phyloP scores from a whole-genome alignment of 2,113 vertebrate species.

The Hemichromis elongatus region DNA sequence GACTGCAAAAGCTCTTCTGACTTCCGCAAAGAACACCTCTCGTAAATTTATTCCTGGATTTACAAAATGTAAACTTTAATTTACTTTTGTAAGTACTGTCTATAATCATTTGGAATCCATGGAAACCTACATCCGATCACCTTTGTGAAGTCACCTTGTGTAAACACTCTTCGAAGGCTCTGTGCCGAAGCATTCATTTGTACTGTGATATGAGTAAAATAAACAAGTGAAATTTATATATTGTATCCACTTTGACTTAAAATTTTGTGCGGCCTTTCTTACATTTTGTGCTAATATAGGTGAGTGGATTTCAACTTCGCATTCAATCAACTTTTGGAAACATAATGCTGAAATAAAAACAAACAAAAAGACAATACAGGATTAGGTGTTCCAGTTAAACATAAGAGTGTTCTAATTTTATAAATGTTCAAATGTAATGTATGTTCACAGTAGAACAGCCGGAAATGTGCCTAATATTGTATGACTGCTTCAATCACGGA shows the following conservation, averaged over 20 bases:
- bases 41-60: neutral
- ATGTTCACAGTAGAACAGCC: neutral
- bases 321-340: fast-evolving
- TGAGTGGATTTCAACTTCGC: neutral
- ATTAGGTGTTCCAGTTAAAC: neutral
- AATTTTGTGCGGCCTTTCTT: neutral
- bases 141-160: neutral
- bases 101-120: fast-evolving
- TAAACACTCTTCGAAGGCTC: neutral
- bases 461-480: conserved; percentile 8
- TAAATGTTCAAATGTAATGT: neutral
- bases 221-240: neutral
- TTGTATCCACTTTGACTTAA: neutral
- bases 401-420: neutral
- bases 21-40: fast-evolving
- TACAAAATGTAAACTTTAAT: neutral
- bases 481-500: conserved; percentile 2
- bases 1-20: neutral
- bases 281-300: neutral
- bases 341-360: fast-evolving
- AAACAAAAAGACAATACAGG: neutral
- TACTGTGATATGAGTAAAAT: neutral
- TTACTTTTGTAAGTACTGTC: neutral
- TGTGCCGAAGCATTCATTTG: neutral
- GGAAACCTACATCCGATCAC: neutral